Conservation (phyloP, 2,113 vertebrate species). For the Lepus timidus region DNA sequence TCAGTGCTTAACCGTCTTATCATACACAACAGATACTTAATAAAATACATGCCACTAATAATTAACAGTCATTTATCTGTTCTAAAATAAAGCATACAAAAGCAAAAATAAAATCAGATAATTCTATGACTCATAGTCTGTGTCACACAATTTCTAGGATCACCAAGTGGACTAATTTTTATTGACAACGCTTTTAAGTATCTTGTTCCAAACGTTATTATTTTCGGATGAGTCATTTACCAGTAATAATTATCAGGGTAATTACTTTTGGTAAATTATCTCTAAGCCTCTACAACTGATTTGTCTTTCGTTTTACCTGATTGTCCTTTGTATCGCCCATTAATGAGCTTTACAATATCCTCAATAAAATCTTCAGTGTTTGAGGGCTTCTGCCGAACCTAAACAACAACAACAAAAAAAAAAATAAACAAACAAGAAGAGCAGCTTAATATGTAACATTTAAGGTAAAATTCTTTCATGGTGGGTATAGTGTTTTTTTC, state of each 20-base stretch:
- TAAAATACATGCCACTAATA: not conserved
- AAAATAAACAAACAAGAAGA: not conserved
- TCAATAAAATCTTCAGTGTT: constrained; percentile 89
- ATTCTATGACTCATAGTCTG: not conserved
- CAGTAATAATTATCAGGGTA: not conserved
- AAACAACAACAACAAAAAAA: not conserved
- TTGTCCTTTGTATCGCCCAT: constrained; percentile 93
- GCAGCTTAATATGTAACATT: not conserved
- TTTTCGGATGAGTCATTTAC: not conserved
- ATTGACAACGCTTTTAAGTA: not conserved
- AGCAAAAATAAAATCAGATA: constrained; percentile 2
- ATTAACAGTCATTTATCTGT: not conserved
- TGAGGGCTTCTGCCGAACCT: constrained; percentile 95
- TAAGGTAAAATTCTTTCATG: not conserved
- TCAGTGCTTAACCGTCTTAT: not conserved
- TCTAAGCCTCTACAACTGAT: not conserved
- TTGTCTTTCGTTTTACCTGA: constrained; percentile 90
- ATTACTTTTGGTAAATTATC: not conserved
- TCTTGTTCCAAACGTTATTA: not conserved
- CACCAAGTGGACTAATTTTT: not conserved
- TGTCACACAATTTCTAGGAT: not conserved
- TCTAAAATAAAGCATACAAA: constrained; percentile 39
- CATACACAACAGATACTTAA: not conserved
- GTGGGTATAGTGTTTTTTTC: not conserved
- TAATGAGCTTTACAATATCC: constrained; percentile 93